Percentiles rank a stretch among this genome's conserved stretches.
Evolutionary conservation across 92 coral and sea anemone genomes (phyloP).

Genomic region (Epizoanthus scotinus): DNA sequence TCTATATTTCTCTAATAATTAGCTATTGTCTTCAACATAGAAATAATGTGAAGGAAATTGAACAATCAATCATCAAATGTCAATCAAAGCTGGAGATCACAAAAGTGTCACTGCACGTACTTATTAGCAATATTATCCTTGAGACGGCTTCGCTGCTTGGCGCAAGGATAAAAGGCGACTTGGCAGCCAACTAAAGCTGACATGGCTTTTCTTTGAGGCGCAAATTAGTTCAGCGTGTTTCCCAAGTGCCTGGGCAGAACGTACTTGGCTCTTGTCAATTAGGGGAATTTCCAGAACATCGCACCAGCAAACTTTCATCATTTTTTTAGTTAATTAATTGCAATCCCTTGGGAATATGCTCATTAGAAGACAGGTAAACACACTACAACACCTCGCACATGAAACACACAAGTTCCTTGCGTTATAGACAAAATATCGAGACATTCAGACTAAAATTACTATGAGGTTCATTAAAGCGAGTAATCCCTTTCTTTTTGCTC

Average conservation of each 20-base stretch:
- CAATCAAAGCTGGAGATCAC: conserved; percentile 59
- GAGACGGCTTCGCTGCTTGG: conserved; percentile 30
- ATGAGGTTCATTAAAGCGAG: neutral
- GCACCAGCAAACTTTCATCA: conserved; percentile 32
- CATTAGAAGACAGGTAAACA: conserved; percentile 37
- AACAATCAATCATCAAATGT: conserved; percentile 82
- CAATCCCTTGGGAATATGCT: conserved; percentile 39
- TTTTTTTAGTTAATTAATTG: conserved; percentile 46
- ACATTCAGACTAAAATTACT: conserved; percentile 13
- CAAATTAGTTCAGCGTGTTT: conserved; percentile 23
- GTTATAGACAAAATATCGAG: neutral
- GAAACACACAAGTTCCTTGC: neutral
- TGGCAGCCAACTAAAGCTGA: neutral
- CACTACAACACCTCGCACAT: neutral
- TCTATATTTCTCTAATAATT: conserved; percentile 80
- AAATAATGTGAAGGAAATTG: conserved; percentile 90
- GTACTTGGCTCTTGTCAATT: conserved; percentile 25
- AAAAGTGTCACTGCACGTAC: conserved; percentile 51
- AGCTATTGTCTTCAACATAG: conserved; percentile 86
- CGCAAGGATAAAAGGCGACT: neutral
- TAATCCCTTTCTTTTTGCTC: conserved; percentile 27
- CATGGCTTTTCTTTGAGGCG: neutral
- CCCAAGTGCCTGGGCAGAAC: conserved; percentile 16
- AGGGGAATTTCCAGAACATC: conserved; percentile 42
- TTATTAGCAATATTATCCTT: conserved; percentile 80